Conservation (phyloP, 1,140 invertebrate species). For the Parapsyche elsis region DNA sequence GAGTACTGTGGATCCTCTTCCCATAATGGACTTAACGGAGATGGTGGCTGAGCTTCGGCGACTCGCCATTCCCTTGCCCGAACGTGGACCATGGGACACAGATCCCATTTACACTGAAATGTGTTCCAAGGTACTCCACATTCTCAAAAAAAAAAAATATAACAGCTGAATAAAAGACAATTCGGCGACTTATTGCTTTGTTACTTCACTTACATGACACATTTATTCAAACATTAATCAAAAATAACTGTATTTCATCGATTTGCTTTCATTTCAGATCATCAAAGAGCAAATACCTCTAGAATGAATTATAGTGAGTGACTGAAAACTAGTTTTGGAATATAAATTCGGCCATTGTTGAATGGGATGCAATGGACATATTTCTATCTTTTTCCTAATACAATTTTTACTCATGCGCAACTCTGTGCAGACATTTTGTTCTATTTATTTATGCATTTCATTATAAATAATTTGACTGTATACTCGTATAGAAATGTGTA, state of each 20-base stretch:
- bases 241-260: not conserved
- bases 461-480: not conserved
- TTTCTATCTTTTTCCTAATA: too few species aligned
- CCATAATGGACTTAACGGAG: constrained; percentile 86
- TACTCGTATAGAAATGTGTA: too few species aligned
- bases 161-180: not conserved
- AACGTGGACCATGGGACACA: constrained; percentile 72
- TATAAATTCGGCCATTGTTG: not conserved
- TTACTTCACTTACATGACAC: constrained; percentile 14
- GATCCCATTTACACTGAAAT: constrained; percentile 77
- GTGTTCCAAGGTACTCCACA: constrained; percentile 74
- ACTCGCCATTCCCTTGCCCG: constrained; percentile 80
- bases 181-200: constrained; percentile 51
- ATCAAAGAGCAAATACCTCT: constrained; percentile 72
- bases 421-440: not conserved
- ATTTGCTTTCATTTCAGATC: constrained; percentile 63
- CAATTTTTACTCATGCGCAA: too few species aligned
- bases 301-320: constrained; percentile 61
- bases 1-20: constrained; percentile 86
- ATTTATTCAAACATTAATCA: not conserved
- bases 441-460: constrained; percentile 33
- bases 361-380: not conserved
- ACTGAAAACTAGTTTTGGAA: not conserved
- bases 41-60: constrained; percentile 87
- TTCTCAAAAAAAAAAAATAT: constrained; percentile 34